Conservation (phyloP, 1,140 invertebrate species). For the Phymorhynchus buccinoides region DNA sequence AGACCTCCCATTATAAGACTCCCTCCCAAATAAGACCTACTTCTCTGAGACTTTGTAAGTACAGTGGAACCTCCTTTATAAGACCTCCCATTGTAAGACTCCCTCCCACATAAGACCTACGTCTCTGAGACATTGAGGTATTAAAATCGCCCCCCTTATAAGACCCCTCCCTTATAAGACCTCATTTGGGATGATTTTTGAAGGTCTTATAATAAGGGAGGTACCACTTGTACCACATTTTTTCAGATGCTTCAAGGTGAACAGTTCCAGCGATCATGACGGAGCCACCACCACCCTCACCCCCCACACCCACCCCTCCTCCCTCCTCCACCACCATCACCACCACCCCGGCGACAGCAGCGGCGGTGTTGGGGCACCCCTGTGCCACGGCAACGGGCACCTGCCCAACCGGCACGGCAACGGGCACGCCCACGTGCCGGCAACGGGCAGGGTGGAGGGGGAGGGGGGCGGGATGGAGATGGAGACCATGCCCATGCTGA, state of each 20-base stretch:
- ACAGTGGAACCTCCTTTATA: no score
- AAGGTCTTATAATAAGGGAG: no score
- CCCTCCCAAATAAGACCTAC: no score
- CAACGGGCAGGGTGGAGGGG: neutral
- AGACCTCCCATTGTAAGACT: no score
- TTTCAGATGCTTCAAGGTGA: neutral
- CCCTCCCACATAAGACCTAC: no score
- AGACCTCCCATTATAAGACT: no score
- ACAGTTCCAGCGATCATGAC: neutral
- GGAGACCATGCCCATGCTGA: slow-evolving; percentile 57
- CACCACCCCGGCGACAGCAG: slow-evolving; percentile 35
- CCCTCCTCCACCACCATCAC: neutral
- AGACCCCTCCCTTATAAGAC: no score
- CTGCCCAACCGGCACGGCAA: slow-evolving; percentile 57
- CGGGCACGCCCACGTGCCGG: slow-evolving; percentile 49
- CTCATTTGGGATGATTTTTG: no score
- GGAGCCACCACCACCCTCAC: neutral
- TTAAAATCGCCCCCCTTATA: no score
- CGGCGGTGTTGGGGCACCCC: no score
- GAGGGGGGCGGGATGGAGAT: slow-evolving; percentile 13
- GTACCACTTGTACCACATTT: neutral
- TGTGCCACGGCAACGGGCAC: slow-evolving; percentile 60
- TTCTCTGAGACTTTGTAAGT: no score
- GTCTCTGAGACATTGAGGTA: no score
- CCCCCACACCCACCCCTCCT: neutral